Evolutionary conservation across 1,140 invertebrate species (phyloP).

Genomic region (Nilaparvata lugens): DNA sequence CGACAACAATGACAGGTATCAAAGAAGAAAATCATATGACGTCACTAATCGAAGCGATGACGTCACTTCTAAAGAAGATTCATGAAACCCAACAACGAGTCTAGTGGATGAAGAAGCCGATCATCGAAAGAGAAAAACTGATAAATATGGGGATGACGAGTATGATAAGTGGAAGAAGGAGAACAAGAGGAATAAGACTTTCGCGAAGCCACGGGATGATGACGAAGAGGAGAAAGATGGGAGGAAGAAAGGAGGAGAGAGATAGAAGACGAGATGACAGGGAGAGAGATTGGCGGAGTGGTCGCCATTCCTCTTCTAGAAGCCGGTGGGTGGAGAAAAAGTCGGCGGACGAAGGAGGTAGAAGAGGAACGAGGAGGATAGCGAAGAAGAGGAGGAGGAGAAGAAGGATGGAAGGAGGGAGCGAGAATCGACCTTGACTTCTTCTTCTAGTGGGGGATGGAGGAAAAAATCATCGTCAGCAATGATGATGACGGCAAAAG

Average conservation of each 20-base stretch:
- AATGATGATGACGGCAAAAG: neutral
- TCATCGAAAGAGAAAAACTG: neutral
- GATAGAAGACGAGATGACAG: too few species aligned
- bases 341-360: neutral
- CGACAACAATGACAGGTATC: neutral
- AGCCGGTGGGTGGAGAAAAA: too few species aligned
- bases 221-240: neutral
- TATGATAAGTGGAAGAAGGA: constrained; percentile 10
- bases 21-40: neutral
- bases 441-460: neutral
- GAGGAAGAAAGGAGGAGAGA: too few species aligned
- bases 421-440: too few species aligned
- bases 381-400: neutral
- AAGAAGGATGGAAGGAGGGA: neutral
- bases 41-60: too few species aligned
- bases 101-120: neutral
- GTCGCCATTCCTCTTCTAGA: too few species aligned
- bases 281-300: too few species aligned
- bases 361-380: neutral
- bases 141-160: neutral
- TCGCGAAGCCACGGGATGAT: neutral
- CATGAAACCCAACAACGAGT: neutral
- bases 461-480: neutral
- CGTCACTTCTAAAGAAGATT: neutral
- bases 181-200: neutral